Base-by-base conservation (phyloP, 2,888 invertebrate species). In the Halictus ligatus region DNA sequence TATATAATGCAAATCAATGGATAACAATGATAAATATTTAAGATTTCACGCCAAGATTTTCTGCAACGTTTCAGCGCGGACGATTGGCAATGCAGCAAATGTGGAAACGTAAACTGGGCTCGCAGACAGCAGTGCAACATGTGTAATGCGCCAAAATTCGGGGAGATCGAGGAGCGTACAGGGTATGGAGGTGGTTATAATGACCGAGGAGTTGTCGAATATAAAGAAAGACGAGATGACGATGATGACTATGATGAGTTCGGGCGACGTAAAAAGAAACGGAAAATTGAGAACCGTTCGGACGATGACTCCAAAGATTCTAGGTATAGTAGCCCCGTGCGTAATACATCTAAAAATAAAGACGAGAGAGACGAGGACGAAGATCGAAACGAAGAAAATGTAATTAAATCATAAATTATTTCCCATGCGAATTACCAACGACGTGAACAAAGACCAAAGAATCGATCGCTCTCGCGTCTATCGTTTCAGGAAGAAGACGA, bases 41-140 rank as follows among this genome's bases (percentile, higher is more conserved):
- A 25, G 21, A 75, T 73, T 58, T 18, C n/a, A 50, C 46, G n/a
- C 1, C 79, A 35, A 4, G 15, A 15, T 3, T 35, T 60, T 58
- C 74, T 76, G 80, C 40, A 29, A 50, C 35, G 69, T 80, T 97
- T 97, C 95, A 98, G 99, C 95, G 99, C 99, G 60, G 99, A 99
- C 95, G 99, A 99, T 95, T 99, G 99, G 99, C 99, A 99, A 94
- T 99, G 99, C 95, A 98, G 98, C 95, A 99, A 99, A 95, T 99
- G 99, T 96, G 99, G 99, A n/a, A 99, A 99, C 95, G 99, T 99
- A 18, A 99, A 99, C 95, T 99, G 99, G 99, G 99, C 99, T 43
- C 96, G 99, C 88, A 96, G 99, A 80, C 98, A 97, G 93, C 98
- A 98, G 80, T 99, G 99, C 96, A 99, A 99, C 95, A 98, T 99